Evolutionary conservation across 2,888 invertebrate genomes (phyloP).

Genomic region (Amorpha juglandis): DNA sequence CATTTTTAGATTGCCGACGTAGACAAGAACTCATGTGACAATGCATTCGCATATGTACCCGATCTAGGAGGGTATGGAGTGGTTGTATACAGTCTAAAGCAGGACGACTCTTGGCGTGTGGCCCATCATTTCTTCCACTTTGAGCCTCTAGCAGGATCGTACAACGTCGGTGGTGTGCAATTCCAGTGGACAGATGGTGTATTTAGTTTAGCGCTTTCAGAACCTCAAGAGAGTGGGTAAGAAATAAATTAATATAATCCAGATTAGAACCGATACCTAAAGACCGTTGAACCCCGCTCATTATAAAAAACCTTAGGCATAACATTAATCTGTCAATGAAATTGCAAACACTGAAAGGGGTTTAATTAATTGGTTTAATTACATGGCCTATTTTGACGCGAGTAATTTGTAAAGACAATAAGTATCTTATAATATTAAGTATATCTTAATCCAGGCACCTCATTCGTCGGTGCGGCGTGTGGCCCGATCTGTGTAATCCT

Average conservation of each 20-base stretch:
- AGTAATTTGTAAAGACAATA: too few relatives aligned
- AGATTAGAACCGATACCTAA: neutral
- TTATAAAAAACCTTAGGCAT: too few relatives aligned
- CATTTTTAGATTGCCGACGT: constrained; percentile 87
- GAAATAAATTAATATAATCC: constrained; percentile 30
- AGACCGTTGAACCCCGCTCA: neutral
- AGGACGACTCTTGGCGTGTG: constrained; percentile 91
- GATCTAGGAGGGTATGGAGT: constrained; percentile 90
- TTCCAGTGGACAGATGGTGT: constrained; percentile 95
- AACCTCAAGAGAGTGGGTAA: constrained; percentile 83
- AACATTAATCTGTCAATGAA: neutral
- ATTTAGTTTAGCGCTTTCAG: constrained; percentile 89
- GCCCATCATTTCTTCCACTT: constrained; percentile 93
- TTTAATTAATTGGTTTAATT: neutral
- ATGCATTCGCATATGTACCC: constrained; percentile 91
- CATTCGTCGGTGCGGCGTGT: too few relatives aligned
- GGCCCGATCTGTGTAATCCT: neutral
- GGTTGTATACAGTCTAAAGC: constrained; percentile 89
- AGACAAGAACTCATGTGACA: constrained; percentile 87
- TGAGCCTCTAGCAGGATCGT: constrained; percentile 90
- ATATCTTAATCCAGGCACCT: too few relatives aligned
- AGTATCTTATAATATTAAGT: too few relatives aligned
- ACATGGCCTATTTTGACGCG: too few relatives aligned
- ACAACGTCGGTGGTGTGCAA: constrained; percentile 90
- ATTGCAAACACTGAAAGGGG: neutral